Conservation (phyloP, 2,113 vertebrate species). For the Hemichromis elongatus region DNA sequence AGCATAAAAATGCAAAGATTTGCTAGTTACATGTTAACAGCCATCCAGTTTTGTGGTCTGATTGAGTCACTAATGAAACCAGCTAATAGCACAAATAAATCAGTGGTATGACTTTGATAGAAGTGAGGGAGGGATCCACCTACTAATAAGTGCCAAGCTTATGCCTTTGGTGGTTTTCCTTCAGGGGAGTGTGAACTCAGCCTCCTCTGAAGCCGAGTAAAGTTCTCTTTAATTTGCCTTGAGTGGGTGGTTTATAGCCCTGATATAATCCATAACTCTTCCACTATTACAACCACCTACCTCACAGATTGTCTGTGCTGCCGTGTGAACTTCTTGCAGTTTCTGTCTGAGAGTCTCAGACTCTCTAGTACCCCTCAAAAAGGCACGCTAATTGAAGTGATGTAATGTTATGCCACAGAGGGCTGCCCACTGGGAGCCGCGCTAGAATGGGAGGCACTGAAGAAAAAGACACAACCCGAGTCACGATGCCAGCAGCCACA, state of each 20-base stretch:
- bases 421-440: conserved; percentile 30
- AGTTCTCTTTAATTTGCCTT: conserved; percentile 59
- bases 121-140: conserved; percentile 32
- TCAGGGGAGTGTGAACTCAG: conserved; percentile 46
- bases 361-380: conserved; percentile 33
- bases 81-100: conserved; percentile 54
- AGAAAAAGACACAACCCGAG: conserved; percentile 50
- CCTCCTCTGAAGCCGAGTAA: conserved; percentile 47
- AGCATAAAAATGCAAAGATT: background rate
- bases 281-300: conserved; percentile 55
- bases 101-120: conserved; percentile 42
- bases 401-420: conserved; percentile 65
- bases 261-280: conserved; percentile 65
- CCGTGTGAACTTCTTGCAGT: conserved; percentile 14
- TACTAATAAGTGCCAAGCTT: conserved; percentile 50
- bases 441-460: conserved; percentile 58
- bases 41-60: conserved; percentile 1
- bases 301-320: conserved; percentile 21
- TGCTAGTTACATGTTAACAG: background rate
- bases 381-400: conserved; percentile 60
- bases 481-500: conserved; percentile 56
- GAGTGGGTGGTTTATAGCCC: conserved; percentile 60
- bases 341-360: conserved; percentile 18
- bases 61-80: conserved; percentile 10
- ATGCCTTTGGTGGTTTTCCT: conserved; percentile 54